A percentile compares a stretch with the other conserved stretches of the same genome.
Evolutionary conservation across 2,797 vertebrate genomes (phyloP).

Genomic region (Girardinus metallicus): DNA sequence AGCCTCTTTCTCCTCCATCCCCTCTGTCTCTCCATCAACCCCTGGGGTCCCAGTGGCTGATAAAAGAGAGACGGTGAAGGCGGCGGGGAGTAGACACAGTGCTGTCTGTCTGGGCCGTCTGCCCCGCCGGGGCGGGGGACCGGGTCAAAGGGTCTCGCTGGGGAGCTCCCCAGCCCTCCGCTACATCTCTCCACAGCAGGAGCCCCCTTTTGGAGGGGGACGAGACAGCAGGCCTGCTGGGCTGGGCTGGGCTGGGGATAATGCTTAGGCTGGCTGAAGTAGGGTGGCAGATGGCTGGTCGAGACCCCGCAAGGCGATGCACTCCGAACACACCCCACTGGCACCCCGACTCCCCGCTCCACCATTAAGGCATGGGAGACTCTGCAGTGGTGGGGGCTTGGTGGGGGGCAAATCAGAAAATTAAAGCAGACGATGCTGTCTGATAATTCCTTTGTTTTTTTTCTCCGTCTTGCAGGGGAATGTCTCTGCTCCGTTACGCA

Average conservation of each 20-base stretch:
- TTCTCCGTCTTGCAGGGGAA: constrained; percentile 45
- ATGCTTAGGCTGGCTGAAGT: constrained; percentile 83
- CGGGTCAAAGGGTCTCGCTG: constrained; percentile 82
- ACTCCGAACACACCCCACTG: constrained; percentile 63
- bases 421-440: constrained; percentile 58
- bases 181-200: constrained; percentile 65
- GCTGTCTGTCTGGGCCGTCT: constrained; percentile 78
- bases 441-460: constrained; percentile 69
- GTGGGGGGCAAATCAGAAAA: constrained; percentile 32
- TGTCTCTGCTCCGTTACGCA: constrained; percentile 51
- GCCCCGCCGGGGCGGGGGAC: constrained; percentile 57
- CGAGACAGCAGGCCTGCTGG: constrained; percentile 73
- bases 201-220: constrained; percentile 62
- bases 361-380: constrained; percentile 42
- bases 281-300: constrained; percentile 90
- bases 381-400: constrained; percentile 14
- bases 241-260: constrained; percentile 55
- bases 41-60: constrained; percentile 70
- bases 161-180: constrained; percentile 55
- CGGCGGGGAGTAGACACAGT: constrained; percentile 61
- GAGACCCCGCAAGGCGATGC: constrained; percentile 80
- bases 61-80: constrained; percentile 62
- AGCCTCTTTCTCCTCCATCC: constrained; percentile 49
- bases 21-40: constrained; percentile 52
- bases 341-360: constrained; percentile 62